A percentile compares a stretch with the other conserved stretches of the same genome.
Conservation (phyloP, 2,888 invertebrate species). For the Melanotus villosus region DNA sequence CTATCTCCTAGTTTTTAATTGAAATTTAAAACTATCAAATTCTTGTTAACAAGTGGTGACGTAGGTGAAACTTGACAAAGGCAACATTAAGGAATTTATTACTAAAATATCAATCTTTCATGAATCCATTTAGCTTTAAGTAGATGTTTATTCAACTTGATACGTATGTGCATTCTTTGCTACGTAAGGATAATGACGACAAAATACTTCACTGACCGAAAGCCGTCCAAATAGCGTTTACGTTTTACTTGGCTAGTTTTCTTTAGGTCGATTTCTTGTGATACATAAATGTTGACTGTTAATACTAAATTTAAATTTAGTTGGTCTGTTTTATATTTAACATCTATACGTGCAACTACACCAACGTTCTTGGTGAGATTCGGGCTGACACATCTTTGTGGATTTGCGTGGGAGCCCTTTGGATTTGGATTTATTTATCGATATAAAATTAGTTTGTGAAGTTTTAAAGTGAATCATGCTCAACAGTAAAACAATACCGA, state of each 20-base stretch:
- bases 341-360: constrained; percentile 2
- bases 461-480: neutral
- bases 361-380: neutral
- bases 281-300: constrained; percentile 9
- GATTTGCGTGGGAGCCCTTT: neutral
- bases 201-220: neutral
- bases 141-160: neutral
- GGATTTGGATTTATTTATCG: neutral
- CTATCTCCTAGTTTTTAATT: too few relatives aligned
- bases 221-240: constrained; percentile 1
- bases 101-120: too few relatives aligned
- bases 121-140: too few relatives aligned
- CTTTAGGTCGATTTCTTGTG: constrained; percentile 18
- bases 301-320: constrained; percentile 14
- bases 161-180: neutral
- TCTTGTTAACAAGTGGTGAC: too few relatives aligned
- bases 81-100: too few relatives aligned
- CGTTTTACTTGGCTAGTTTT: constrained; percentile 17
- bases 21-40: too few relatives aligned
- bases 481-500: neutral
- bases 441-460: constrained; percentile 8
- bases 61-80: too few relatives aligned
- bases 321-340: constrained; percentile 11
- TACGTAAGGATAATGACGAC: constrained; percentile 15
- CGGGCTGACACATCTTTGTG: constrained; percentile 3